Conservation (phyloP, 1,140 invertebrate species). For the Drosophila lacteicornis region DNA sequence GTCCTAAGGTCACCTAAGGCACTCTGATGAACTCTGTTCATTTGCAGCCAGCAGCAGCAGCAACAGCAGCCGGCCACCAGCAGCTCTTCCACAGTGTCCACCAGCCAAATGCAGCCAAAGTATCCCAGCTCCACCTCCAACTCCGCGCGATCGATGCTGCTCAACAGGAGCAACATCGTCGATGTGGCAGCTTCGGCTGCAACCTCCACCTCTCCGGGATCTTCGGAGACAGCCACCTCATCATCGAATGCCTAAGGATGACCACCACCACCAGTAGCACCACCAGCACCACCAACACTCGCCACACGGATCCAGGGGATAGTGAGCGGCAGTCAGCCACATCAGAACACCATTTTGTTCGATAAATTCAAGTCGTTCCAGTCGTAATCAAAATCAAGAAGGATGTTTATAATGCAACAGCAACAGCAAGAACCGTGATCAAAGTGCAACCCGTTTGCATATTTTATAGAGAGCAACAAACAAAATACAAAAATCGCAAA, state of each 20-base stretch:
- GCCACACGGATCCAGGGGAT: conserved; percentile 35
- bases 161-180: conserved; percentile 16
- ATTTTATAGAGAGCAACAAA: conserved; percentile 76
- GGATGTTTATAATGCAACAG: conserved; percentile 57
- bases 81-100: conserved; percentile 58
- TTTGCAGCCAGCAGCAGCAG: conserved; percentile 58
- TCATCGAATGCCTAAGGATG: conserved; percentile 17
- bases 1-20: conserved; percentile 57
- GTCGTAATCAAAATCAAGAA: conserved; percentile 62
- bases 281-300: conserved; percentile 28
- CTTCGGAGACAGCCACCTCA: conserved; percentile 22
- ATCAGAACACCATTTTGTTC: conserved; percentile 50
- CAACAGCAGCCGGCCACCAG: conserved; percentile 29
- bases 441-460: conserved; percentile 71
- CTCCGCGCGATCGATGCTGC: conserved; percentile 16
- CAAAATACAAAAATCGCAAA: conserved; percentile 45
- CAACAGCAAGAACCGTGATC: conserved; percentile 83
- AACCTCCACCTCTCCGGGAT: conserved; percentile 12
- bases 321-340: conserved; percentile 31
- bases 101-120: conserved; percentile 55
- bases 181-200: conserved; percentile 9
- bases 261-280: conserved; percentile 1
- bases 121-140: conserved; percentile 42
- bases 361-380: conserved; percentile 81
- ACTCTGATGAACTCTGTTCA: conserved; percentile 69